Evolutionary conservation across 2,113 vertebrate genomes (phyloP).

Genomic region (Boleophthalmus pectinirostris): DNA sequence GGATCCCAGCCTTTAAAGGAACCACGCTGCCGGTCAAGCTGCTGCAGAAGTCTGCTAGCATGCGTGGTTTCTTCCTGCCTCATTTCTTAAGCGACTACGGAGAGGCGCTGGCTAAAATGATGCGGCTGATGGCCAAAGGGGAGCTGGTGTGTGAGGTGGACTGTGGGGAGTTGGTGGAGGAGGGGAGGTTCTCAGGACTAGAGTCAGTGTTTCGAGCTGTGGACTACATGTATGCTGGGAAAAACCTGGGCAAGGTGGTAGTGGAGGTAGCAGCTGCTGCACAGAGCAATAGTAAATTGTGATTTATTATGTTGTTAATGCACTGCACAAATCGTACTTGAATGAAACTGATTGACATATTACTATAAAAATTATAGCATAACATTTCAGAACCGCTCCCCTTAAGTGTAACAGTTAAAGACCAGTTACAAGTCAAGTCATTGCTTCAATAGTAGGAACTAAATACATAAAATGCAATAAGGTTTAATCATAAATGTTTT

Average conservation of each 20-base stretch:
- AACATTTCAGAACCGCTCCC: background rate
- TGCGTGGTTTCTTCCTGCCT: constrained; percentile 88
- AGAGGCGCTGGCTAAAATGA: constrained; percentile 81
- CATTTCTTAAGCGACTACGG: constrained; percentile 83
- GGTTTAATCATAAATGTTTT: background rate
- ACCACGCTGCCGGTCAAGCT: constrained; percentile 83
- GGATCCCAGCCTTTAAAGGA: constrained; percentile 78
- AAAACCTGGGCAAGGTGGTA: constrained; percentile 92
- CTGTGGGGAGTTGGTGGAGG: constrained; percentile 76
- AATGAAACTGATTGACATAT: background rate
- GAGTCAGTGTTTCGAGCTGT: constrained; percentile 89
- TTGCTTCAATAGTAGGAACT: background rate
- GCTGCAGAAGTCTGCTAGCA: constrained; percentile 87
- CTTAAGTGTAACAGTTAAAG: background rate
- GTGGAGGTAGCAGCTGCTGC: constrained; percentile 82
- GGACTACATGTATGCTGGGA: constrained; percentile 91
- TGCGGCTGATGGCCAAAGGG: constrained; percentile 80
- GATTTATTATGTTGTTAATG: constrained; percentile 52
- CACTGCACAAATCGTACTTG: constrained; percentile 21
- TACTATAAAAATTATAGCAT: background rate
- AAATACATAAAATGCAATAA: background rate
- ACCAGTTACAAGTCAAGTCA: background rate
- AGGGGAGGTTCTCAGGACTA: constrained; percentile 86
- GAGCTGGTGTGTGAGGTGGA: constrained; percentile 88
- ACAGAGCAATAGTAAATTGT: constrained; percentile 87